These are phyloP conservation scores for Cynodonichthys magdalenae DNA, from an alignment of 2,797 vertebrate species.

Conservation along the genomic window DNA sequence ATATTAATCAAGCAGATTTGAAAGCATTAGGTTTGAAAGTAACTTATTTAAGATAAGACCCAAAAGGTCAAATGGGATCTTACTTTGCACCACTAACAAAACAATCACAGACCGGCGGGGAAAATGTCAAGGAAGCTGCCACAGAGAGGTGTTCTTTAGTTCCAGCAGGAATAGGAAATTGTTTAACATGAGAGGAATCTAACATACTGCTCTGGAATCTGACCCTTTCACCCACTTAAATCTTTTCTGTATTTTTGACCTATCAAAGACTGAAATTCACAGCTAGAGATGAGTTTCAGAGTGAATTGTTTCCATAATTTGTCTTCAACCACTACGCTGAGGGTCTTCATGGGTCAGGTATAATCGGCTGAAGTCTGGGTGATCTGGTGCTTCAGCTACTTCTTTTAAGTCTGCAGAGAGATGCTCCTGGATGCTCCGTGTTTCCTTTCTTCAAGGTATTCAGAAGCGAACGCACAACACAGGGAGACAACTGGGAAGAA, in stretches of 20 bases:
- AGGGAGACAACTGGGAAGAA: constrained; percentile 39
- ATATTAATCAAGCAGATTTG: constrained; percentile 12
- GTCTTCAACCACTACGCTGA: constrained; percentile 33
- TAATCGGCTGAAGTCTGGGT: constrained; percentile 42
- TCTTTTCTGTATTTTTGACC: constrained; percentile 26
- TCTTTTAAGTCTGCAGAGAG: constrained; percentile 34
- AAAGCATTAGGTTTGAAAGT: constrained; percentile 31
- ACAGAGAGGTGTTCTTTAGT: constrained; percentile 32
- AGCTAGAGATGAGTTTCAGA: constrained; percentile 5
- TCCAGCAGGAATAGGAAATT: constrained; percentile 23
- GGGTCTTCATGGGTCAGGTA: constrained; percentile 37
- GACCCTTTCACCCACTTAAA: constrained; percentile 23
- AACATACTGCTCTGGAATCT: constrained; percentile 9
- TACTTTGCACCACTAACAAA: constrained; percentile 56
- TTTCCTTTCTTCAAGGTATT: constrained; percentile 21
- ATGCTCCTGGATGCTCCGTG: background rate
- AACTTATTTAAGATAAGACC: constrained; percentile 48
- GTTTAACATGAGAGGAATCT: constrained; percentile 26
- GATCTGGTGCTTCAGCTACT: constrained; percentile 23
- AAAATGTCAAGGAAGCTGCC: constrained; percentile 62
- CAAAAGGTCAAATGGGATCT: constrained; percentile 60
- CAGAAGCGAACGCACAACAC: constrained; percentile 17
- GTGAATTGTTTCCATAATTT: constrained; percentile 15
- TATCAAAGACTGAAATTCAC: constrained; percentile 6
- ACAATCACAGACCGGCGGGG: constrained; percentile 33